A percentile compares a stretch with the other conserved stretches of the same genome.
phyloP scores from a whole-genome alignment of 2,113 vertebrate genomes.

The Tyrannus savana region DNA sequence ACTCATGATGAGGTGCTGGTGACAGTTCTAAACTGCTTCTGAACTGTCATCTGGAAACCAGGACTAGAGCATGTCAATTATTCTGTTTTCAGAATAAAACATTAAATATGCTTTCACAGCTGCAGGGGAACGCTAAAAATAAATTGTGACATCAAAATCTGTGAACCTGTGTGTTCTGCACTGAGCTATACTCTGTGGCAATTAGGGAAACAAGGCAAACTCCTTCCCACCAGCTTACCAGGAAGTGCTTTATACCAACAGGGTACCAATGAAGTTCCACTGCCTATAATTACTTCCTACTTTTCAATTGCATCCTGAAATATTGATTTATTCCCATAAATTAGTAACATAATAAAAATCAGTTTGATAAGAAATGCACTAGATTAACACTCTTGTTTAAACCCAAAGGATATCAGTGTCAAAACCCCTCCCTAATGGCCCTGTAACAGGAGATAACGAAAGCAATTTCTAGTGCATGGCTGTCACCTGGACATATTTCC shows the following conservation, averaged over 20 bases:
- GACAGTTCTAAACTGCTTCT: neutral
- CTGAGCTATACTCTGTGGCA: neutral
- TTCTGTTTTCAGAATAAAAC: neutral
- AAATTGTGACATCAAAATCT: neutral
- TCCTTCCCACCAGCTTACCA: neutral
- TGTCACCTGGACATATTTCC: neutral
- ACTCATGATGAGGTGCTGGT: neutral
- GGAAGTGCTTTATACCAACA: neutral
- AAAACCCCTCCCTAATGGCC: neutral
- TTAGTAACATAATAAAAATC: neutral
- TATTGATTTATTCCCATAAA: neutral
- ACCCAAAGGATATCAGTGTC: neutral
- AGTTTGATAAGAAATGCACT: neutral
- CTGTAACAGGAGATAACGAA: neutral
- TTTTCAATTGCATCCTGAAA: neutral
- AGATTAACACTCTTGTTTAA: neutral
- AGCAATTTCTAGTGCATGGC: neutral
- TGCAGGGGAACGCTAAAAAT: neutral
- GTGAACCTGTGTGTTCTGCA: neutral
- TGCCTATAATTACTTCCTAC: neutral
- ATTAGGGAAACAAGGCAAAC: neutral
- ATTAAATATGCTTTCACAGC: neutral
- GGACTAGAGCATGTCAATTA: neutral
- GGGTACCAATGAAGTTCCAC: neutral
- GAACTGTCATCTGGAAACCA: neutral